These are phyloP conservation scores for Heliconius charithonia DNA, from an alignment of 2,888 invertebrate species.

Conservation along the genomic window DNA sequence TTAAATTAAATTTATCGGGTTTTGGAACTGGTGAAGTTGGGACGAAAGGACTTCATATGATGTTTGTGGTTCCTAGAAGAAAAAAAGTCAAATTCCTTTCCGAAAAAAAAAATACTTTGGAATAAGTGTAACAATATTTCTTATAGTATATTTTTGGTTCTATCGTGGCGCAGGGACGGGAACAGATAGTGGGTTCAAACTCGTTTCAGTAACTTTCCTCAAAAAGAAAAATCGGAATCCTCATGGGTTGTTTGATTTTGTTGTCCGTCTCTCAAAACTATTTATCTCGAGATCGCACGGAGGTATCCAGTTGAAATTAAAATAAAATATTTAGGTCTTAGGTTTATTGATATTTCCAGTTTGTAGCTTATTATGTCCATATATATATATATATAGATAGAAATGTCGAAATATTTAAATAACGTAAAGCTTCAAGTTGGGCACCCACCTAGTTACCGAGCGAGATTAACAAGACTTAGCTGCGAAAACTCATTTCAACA, in stretches of 20 bases:
- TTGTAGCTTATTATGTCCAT: neutral
- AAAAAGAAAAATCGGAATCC: too few relatives aligned
- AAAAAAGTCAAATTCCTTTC: neutral
- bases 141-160: neutral
- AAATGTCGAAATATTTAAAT: conserved; percentile 4
- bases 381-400: neutral
- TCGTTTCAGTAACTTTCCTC: too few relatives aligned
- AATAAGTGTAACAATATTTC: neutral
- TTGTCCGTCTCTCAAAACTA: too few relatives aligned
- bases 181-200: neutral
- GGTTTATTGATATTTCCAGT: neutral
- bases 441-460: conserved; percentile 9
- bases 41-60: neutral
- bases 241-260: too few relatives aligned
- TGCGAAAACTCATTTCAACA: conserved; percentile 7
- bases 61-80: neutral
- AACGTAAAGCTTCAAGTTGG: neutral
- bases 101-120: neutral
- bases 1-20: neutral
- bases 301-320: too few relatives aligned
- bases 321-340: too few relatives aligned
- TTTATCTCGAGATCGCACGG: too few relatives aligned
- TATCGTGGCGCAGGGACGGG: neutral
- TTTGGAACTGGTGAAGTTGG: neutral
- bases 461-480: conserved; percentile 21